Evolutionary conservation across 2,113 vertebrate species (phyloP).

Genomic region (Misgurnus anguillicaudatus): DNA sequence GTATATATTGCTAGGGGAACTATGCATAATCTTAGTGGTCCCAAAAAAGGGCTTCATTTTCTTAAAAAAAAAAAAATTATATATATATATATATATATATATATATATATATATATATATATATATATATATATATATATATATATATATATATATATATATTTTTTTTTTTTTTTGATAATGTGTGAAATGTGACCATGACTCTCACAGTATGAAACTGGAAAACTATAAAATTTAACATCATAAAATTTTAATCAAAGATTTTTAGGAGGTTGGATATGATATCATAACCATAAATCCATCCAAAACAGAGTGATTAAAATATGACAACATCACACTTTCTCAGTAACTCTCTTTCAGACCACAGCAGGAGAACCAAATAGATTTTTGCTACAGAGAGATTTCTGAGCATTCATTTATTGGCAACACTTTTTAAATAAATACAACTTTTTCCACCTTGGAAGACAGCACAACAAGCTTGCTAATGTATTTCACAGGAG

Average conservation of each 20-base stretch:
- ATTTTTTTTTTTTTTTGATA: too few species aligned
- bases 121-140: too few species aligned
- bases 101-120: too few species aligned
- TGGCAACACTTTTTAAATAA: conserved; percentile 39
- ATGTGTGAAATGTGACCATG: too few species aligned
- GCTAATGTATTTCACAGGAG: too few species aligned
- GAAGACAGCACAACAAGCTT: background rate
- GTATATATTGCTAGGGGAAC: too few species aligned
- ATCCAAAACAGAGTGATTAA: background rate
- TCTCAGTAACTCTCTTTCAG: conserved; percentile 4
- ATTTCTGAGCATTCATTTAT: conserved; percentile 25
- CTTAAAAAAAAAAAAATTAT: too few species aligned
- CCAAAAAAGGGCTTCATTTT: background rate
- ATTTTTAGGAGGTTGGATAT: conserved; percentile 21
- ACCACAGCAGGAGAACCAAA: conserved; percentile 32
- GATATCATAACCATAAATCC: background rate
- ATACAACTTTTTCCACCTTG: conserved; percentile 29
- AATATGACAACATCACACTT: conserved; percentile 19
- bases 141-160: too few species aligned
- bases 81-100: too few species aligned
- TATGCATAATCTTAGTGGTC: too few species aligned
- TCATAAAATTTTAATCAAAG: background rate
- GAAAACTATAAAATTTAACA: conserved; percentile 36
- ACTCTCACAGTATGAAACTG: background rate
- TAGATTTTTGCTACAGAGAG: background rate